Evolutionary conservation across 2,113 vertebrate genomes (phyloP), one percentile per base, ranked within the genome.

Genomic region (Halcyon senegalensis): DNA sequence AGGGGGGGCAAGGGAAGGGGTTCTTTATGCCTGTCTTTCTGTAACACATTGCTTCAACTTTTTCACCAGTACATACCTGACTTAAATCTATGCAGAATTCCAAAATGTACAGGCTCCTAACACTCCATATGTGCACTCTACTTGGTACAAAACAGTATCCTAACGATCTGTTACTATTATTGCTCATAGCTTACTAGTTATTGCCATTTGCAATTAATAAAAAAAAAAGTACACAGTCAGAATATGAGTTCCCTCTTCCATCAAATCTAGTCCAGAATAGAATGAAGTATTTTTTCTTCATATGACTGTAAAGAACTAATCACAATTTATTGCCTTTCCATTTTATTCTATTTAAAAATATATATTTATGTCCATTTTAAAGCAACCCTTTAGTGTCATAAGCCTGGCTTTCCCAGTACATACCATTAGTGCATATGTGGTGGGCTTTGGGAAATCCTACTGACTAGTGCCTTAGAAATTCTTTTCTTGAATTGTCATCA

Each of bases 141-240:
- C 58, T 75, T 3, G 4, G 84, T 96, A 93, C 95, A 94, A 72
- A 97, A 94, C 81, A 77, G 76, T 74, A 67, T 96, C 93, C 92
- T 96, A 94, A 89, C 55, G 82, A 90, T 95, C 97, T 95, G 87
- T 92, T 97, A 77, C 72, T 74, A 96, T 98, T 98, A 98, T 98
- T 98, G 98, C 98, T 98, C 96, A 96, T 91, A 96, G 93, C 96
- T 96, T 97, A 93, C 89, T 97, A 84, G 86, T 98, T 98, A 98
- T 98, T 98, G 98, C 98, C 97, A 88, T 97, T 97, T 97, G 97
- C 97, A 97, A 93, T 95, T 93, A 92, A 75, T 95, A 60, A 84
- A 94, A 84, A 96, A 70, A 97, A 96, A 96, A 96, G 95, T 95
- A 97, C 73, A 60, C 88, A 95, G 89, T 94, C 69, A 86, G 94